phyloP scores from a whole-genome alignment of 2,113 vertebrate species.

The Solenodon paradoxus region DNA sequence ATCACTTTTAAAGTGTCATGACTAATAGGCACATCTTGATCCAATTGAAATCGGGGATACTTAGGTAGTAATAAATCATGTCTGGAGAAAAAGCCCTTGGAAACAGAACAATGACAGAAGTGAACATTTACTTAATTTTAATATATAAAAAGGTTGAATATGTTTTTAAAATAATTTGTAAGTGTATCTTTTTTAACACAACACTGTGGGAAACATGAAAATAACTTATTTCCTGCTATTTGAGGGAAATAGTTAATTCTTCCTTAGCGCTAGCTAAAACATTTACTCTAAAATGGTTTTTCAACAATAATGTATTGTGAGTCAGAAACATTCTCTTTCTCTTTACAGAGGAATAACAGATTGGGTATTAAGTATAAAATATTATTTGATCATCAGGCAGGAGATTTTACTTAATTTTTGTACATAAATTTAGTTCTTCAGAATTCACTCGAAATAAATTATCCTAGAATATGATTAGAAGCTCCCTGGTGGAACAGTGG shows the following conservation, averaged over 20 bases:
- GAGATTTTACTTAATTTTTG: neutral
- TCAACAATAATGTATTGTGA: neutral
- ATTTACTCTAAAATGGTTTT: neutral
- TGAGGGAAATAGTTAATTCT: neutral
- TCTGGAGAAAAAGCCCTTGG: neutral
- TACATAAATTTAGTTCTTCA: neutral
- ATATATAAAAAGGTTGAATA: neutral
- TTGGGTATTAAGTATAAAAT: neutral
- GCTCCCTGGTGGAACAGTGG: too few relatives aligned
- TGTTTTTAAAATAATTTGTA: neutral
- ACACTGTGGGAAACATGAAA: neutral
- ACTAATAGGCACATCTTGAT: neutral
- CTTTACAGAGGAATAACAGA: neutral
- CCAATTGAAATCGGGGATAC: neutral
- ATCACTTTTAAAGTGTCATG: neutral
- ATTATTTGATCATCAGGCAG: neutral
- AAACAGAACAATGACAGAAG: neutral
- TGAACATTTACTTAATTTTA: neutral
- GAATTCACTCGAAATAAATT: conserved; percentile 10
- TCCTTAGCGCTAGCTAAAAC: neutral
- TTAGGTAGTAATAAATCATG: neutral
- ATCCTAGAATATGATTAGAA: too few relatives aligned
- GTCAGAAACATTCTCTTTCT: neutral
- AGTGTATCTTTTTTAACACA: neutral
- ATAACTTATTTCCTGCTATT: neutral